Evolutionary conservation across 1,140 invertebrate species (phyloP).

Genomic region (Pseudomyrmex flavicornis): DNA sequence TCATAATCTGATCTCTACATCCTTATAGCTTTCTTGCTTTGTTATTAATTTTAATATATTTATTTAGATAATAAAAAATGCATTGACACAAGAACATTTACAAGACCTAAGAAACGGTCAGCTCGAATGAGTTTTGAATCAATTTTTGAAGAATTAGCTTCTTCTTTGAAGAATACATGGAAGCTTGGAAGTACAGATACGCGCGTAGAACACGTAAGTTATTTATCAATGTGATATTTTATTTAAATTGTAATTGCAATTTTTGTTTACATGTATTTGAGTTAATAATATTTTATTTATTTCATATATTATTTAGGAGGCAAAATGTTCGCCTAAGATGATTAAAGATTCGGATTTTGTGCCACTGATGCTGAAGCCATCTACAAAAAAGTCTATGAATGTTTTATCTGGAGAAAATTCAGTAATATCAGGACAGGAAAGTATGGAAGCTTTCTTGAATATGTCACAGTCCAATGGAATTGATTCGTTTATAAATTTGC

Average conservation of each 20-base stretch:
- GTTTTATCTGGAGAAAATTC: conserved; percentile 56
- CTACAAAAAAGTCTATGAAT: conserved; percentile 40
- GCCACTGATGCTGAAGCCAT: conserved; percentile 74
- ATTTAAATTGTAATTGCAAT: not conserved
- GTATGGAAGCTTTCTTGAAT: conserved; percentile 81
- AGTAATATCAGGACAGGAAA: conserved; percentile 75
- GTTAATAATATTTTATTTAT: conserved; percentile 18
- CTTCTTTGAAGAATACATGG: conserved; percentile 73
- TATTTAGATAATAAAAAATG: conserved; percentile 73
- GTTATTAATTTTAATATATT: conserved; percentile 29
- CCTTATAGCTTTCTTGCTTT: no score
- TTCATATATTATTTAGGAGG: conserved; percentile 32
- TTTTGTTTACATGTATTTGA: not conserved
- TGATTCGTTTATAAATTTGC: conserved; percentile 80
- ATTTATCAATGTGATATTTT: not conserved
- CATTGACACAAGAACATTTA: conserved; percentile 85
- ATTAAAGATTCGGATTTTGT: conserved; percentile 66
- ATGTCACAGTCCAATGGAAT: conserved; percentile 79
- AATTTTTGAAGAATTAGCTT: conserved; percentile 79
- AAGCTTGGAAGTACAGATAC: conserved; percentile 74
- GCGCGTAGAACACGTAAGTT: conserved; percentile 70
- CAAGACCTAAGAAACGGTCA: conserved; percentile 83
- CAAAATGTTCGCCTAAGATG: conserved; percentile 37
- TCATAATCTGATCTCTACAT: no score
- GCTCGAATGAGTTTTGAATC: conserved; percentile 81